phyloP scores from a whole-genome alignment of 2,888 invertebrate species.

The Thera britannica region DNA sequence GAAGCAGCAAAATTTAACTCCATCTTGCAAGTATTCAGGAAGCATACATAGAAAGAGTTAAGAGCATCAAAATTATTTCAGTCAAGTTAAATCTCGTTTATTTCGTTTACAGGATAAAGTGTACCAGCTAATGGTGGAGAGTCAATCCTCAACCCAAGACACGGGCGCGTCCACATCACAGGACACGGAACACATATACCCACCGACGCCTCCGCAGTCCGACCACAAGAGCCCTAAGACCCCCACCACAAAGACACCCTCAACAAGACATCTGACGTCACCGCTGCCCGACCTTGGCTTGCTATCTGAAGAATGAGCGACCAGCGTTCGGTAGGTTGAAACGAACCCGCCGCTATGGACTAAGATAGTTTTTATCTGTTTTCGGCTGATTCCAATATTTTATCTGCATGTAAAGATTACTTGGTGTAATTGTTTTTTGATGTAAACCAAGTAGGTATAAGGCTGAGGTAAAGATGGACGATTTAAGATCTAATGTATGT shows the following conservation, averaged over 20 bases:
- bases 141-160: slow-evolving; percentile 53
- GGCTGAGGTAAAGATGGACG: not conserved
- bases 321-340: slow-evolving; percentile 26
- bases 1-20: too few species aligned
- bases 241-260: slow-evolving; percentile 68
- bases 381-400: slow-evolving; percentile 12
- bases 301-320: slow-evolving; percentile 45
- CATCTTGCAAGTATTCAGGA: too few species aligned
- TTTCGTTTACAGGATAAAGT: slow-evolving; percentile 67
- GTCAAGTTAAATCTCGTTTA: not conserved
- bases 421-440: not conserved
- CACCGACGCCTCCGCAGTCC: slow-evolving; percentile 76
- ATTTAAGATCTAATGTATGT: not conserved
- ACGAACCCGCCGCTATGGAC: slow-evolving; percentile 27
- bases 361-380: slow-evolving; percentile 30
- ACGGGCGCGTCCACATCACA: slow-evolving; percentile 52
- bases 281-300: slow-evolving; percentile 49
- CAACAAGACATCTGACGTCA: slow-evolving; percentile 51
- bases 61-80: not conserved
- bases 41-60: too few species aligned
- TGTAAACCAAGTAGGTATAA: not conserved
- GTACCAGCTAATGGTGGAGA: slow-evolving; percentile 63
- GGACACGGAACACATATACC: slow-evolving; percentile 63
- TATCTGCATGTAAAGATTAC: slow-evolving; percentile 3
- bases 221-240: slow-evolving; percentile 78